Conservation (phyloP, 2,113 vertebrate genomes). For the Clarias macrocephalus region DNA sequence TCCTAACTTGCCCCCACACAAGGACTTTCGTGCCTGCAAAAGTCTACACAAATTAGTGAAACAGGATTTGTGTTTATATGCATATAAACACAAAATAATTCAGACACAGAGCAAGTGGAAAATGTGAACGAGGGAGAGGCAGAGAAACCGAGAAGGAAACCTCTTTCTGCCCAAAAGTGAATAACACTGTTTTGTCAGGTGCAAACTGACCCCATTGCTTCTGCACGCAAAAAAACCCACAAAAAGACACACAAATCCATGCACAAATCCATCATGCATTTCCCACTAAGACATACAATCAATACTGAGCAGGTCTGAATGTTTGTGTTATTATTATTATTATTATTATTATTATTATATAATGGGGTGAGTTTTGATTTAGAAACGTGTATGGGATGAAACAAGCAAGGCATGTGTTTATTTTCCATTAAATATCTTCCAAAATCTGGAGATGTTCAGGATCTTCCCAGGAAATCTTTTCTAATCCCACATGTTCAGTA, state of each 20-base stretch:
- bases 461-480: neutral
- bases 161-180: neutral
- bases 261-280: neutral
- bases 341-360: too few relatives aligned
- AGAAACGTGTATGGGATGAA: neutral
- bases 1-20: neutral
- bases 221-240: constrained; percentile 1
- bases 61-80: constrained; percentile 17
- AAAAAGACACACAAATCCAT: constrained; percentile 12
- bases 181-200: constrained; percentile 47
- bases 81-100: constrained; percentile 24
- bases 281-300: constrained; percentile 3
- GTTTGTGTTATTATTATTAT: neutral
- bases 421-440: constrained; percentile 25
- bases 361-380: neutral
- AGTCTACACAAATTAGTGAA: neutral
- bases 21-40: constrained; percentile 12
- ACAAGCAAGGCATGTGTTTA: constrained; percentile 23
- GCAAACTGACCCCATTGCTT: constrained; percentile 27
- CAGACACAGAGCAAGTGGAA: constrained; percentile 6
- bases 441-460: constrained; percentile 21
- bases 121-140: neutral
- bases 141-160: constrained; percentile 1
- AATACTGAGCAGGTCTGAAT: neutral
- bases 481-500: constrained; percentile 1